phyloP scores from a whole-genome alignment of 2,888 invertebrate genomes.

The Orthonychiurus folsomi region DNA sequence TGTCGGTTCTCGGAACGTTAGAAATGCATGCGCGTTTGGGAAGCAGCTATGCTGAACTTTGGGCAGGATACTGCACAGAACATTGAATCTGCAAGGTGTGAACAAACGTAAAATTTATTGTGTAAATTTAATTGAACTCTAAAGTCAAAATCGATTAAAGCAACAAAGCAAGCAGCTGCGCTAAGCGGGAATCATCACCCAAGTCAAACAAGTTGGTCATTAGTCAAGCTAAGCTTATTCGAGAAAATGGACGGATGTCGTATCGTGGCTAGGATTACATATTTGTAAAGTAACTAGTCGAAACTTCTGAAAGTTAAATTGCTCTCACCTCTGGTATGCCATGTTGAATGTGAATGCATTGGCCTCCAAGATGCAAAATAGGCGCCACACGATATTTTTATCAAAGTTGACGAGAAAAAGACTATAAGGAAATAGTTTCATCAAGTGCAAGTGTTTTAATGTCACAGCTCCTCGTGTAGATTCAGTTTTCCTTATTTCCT shows the following conservation, averaged over 20 bases:
- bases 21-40: slow-evolving; percentile 16
- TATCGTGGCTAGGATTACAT: too few relatives aligned
- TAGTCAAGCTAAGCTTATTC: too few relatives aligned
- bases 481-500: background rate
- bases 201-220: too few relatives aligned
- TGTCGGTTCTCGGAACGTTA: too few relatives aligned
- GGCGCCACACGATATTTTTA: background rate
- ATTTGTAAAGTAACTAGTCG: too few relatives aligned
- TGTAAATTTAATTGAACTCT: too few relatives aligned
- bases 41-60: slow-evolving; percentile 14
- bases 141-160: too few relatives aligned
- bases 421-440: background rate
- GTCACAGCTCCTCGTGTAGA: background rate
- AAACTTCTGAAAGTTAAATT: too few relatives aligned
- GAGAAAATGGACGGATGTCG: too few relatives aligned
- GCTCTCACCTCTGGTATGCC: background rate
- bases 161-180: too few relatives aligned
- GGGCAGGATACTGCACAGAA: slow-evolving; percentile 13
- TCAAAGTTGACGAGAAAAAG: slow-evolving; percentile 2
- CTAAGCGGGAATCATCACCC: too few relatives aligned
- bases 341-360: background rate
- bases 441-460: background rate
- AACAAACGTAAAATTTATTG: too few relatives aligned
- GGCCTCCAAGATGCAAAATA: slow-evolving; percentile 1
- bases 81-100: slow-evolving; percentile 15